Base-by-base conservation (phyloP, 2,888 invertebrate species). In the Spialia ferax region DNA sequence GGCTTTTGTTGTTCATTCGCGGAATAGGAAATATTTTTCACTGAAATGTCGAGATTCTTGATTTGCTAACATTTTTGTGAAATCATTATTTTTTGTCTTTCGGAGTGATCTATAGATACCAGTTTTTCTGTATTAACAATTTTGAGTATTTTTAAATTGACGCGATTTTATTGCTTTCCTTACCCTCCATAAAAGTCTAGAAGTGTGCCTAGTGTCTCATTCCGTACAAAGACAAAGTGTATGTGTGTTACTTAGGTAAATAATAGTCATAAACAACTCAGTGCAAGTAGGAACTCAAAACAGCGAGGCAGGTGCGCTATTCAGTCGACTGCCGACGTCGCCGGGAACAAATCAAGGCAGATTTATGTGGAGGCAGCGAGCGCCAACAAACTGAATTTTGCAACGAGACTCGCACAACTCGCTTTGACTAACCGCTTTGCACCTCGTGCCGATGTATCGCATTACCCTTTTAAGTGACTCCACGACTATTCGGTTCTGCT, bases 351-450 rank as follows among this genome's bases (percentile, higher is more conserved):
- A 52, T 52, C 52, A 52, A 52, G 52, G 52, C 23, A 52, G 45
- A 45, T 45, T 45, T 45, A 50, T 50, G 50, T 50, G 50, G 50
- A 50, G 45, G 45, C 10, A 45, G 45, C 18, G 45, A 45, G 45
- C 45, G 18, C 45, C 55, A 57, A 35, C 56, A 57, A 64, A 48
- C 48, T 65, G 50, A 65, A 65, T 65, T 65, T 57, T 65, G 65
- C 38, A 65, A 18, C 50, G 57, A 45, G 64, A 18, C 45, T 45
- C 45, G 45, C 18, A 45, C 45, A 45, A 32, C 56, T 48, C 52
- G 38, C 65, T 59, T 59, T 65, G 57, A 57, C 59, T 59, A 59
- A 65, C 65, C 65, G 59, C 64, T 59, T 59, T 52, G 48, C 61
- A 62, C 61, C 61, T 65, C 59, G 35, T 45, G 32, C 59, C 52